phyloP scores from a whole-genome alignment of 2,888 invertebrate genomes.

The Agrypnus murinus region DNA sequence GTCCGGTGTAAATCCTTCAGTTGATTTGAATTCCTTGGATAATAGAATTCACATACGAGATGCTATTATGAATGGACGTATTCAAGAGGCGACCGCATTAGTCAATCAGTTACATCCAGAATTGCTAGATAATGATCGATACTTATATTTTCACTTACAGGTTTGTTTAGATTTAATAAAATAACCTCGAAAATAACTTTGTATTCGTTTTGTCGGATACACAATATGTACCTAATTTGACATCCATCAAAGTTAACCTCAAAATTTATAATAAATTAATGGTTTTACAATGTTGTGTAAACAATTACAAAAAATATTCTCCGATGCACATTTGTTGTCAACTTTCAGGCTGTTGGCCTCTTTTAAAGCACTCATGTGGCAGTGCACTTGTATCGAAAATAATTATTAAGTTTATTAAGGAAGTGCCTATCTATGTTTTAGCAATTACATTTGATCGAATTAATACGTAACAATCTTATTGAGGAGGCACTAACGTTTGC shows the following conservation, averaged over 20 bases:
- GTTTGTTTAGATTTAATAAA: too few relatives aligned
- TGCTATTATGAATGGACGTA: conserved; percentile 93
- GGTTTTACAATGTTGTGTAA: too few relatives aligned
- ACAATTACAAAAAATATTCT: too few relatives aligned
- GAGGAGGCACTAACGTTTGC: conserved; percentile 94
- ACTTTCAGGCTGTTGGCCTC: too few relatives aligned
- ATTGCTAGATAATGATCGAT: conserved; percentile 94
- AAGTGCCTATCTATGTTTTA: too few relatives aligned
- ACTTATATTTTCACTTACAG: conserved; percentile 96
- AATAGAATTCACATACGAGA: conserved; percentile 94
- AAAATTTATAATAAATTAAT: too few relatives aligned
- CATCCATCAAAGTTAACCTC: too few relatives aligned
- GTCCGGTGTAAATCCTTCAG: conserved; percentile 87
- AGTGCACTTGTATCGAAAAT: too few relatives aligned
- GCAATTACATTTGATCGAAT: conserved; percentile 92
- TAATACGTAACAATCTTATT: conserved; percentile 88
- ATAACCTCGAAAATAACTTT: neutral
- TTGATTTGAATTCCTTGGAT: conserved; percentile 90
- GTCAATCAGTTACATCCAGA: conserved; percentile 97
- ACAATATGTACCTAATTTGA: too few relatives aligned
- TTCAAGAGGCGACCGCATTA: conserved; percentile 93
- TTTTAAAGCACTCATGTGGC: too few relatives aligned
- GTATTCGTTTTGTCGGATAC: neutral
- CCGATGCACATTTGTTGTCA: too few relatives aligned
- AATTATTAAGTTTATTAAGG: too few relatives aligned